phyloP scores from a whole-genome alignment of 2,113 vertebrate genomes.

The Myiozetetes cayanensis region DNA sequence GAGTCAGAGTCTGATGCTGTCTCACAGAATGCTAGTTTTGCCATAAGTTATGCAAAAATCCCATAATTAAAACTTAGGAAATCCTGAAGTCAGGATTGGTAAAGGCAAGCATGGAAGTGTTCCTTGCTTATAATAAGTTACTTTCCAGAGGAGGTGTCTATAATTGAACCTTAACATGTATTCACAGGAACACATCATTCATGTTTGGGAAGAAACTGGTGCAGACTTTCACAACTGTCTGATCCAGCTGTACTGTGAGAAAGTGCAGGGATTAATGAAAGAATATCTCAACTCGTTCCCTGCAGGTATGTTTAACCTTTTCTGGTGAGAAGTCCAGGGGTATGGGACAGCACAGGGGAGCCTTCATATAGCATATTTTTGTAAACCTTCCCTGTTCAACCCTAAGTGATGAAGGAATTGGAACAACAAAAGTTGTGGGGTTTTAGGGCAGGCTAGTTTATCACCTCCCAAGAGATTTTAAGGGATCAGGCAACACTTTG shows the following conservation, averaged over 20 bases:
- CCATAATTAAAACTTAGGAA: background rate
- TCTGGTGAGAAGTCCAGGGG: background rate
- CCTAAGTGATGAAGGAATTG: background rate
- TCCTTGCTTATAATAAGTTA: background rate
- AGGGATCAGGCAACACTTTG: background rate
- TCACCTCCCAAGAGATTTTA: background rate
- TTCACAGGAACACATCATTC: slow-evolving; percentile 88
- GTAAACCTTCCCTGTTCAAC: background rate
- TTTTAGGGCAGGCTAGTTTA: background rate
- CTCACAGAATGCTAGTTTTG: background rate
- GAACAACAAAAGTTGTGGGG: background rate
- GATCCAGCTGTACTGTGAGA: slow-evolving; percentile 94
- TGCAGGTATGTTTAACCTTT: slow-evolving; percentile 75
- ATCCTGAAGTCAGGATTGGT: background rate
- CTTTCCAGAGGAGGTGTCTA: background rate
- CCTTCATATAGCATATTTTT: background rate
- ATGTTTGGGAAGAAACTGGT: slow-evolving; percentile 87
- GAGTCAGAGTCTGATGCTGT: background rate
- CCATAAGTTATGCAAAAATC: background rate
- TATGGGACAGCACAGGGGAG: background rate
- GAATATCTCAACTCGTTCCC: slow-evolving; percentile 88
- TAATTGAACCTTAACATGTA: background rate
- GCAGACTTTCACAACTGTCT: slow-evolving; percentile 94
- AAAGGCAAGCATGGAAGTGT: background rate
- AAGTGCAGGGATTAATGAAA: slow-evolving; percentile 95